Evolutionary conservation across 1,140 invertebrate species (phyloP).

Genomic region (Dendroctonus valens): DNA sequence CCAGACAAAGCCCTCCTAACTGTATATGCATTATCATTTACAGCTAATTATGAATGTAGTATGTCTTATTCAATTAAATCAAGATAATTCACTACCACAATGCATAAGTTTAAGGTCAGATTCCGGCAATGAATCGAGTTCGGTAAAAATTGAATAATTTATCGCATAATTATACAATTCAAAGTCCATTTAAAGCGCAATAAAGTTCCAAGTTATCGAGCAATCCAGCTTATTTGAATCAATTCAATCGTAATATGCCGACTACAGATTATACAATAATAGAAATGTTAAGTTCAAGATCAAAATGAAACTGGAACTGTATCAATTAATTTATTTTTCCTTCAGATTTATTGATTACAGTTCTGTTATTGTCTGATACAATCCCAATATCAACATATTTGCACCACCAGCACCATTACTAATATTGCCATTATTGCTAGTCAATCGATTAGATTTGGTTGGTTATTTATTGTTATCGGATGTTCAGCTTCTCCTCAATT

Average conservation of each 20-base stretch:
- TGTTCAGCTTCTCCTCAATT: neutral
- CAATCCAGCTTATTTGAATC: conserved; percentile 1
- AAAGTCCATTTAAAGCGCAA: neutral
- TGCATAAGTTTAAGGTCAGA: conserved; percentile 6
- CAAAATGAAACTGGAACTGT: neutral
- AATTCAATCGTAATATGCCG: neutral
- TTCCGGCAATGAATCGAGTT: conserved; percentile 15
- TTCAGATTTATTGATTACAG: neutral
- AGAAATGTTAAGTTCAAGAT: conserved; percentile 17
- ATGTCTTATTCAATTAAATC: no score
- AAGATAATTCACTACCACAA: no score
- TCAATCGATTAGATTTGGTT: no score
- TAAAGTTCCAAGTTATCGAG: neutral
- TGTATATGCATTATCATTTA: no score
- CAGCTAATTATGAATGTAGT: no score
- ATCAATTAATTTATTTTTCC: conserved; percentile 3
- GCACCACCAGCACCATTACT: no score
- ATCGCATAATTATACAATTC: conserved; percentile 5
- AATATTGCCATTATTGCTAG: no score
- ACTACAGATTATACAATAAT: conserved; percentile 9
- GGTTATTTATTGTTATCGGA: no score
- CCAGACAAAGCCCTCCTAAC: no score
- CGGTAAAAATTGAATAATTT: neutral
- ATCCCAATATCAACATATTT: neutral
- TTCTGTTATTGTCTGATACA: conserved; percentile 12